Evolutionary conservation across 1,140 invertebrate species (phyloP).

Genomic region (Hermatobates lingyangjiaoensis): DNA sequence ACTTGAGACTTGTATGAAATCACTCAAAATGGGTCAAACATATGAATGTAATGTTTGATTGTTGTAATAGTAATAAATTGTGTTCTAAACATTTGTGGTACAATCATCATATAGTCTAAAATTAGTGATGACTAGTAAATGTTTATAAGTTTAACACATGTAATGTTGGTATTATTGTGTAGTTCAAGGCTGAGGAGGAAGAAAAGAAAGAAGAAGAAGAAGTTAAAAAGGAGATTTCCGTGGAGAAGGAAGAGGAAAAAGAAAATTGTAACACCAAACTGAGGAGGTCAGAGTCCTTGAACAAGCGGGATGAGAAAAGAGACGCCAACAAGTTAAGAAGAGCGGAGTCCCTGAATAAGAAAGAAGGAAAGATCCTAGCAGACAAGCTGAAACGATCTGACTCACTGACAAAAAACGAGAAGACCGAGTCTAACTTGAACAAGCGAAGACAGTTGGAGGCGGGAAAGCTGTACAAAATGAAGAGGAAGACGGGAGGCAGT

Average conservation of each 20-base stretch:
- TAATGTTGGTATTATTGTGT: not conserved
- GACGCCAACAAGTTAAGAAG: slow-evolving; percentile 15
- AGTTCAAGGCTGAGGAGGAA: not conserved
- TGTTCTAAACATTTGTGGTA: too few relatives aligned
- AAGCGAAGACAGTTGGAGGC: slow-evolving; percentile 40
- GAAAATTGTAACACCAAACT: slow-evolving; percentile 17
- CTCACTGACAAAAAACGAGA: slow-evolving; percentile 56
- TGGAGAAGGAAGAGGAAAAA: slow-evolving; percentile 18
- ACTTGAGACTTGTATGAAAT: too few relatives aligned
- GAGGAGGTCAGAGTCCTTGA: slow-evolving; percentile 38
- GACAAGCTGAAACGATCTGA: slow-evolving; percentile 37
- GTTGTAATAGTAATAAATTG: too few relatives aligned
- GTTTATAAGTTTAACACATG: too few relatives aligned
- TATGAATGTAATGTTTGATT: too few relatives aligned
- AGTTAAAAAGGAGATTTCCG: slow-evolving; percentile 23
- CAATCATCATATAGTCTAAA: too few relatives aligned
- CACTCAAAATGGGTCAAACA: too few relatives aligned
- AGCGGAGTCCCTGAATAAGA: slow-evolving; percentile 28
- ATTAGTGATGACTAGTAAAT: too few relatives aligned
- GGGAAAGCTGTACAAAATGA: slow-evolving; percentile 31
- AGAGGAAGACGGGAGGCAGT: slow-evolving; percentile 52
- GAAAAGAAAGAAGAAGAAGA: slow-evolving; percentile 15
- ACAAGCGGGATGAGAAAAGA: slow-evolving; percentile 28
- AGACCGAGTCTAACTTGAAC: slow-evolving; percentile 59
- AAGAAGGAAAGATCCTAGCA: slow-evolving; percentile 6